These are phyloP conservation scores for Xerus rutilus DNA, from an alignment of 2,797 vertebrate species.

Conservation along the genomic window DNA sequence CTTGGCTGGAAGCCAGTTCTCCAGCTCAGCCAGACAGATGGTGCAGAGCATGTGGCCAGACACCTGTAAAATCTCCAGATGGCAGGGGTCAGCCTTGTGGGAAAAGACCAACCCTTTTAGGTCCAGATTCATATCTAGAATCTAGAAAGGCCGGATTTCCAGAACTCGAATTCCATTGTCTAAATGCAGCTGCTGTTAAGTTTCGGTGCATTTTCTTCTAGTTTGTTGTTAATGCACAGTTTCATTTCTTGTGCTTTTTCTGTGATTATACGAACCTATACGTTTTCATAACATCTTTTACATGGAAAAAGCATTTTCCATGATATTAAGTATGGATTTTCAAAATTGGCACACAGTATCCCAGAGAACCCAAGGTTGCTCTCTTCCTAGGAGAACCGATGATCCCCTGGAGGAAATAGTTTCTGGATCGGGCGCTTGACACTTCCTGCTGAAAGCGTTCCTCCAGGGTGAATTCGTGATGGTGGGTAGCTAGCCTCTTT, in stretches of 20 bases:
- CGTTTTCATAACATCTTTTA: background rate
- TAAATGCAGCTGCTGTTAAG: background rate
- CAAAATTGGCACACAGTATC: background rate
- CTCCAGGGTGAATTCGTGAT: slow-evolving; percentile 1
- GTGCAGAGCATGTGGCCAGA: background rate
- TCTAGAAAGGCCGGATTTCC: slow-evolving; percentile 37
- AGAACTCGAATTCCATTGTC: slow-evolving; percentile 10
- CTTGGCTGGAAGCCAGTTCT: background rate
- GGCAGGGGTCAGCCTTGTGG: background rate
- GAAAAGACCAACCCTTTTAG: background rate
- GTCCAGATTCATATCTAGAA: background rate
- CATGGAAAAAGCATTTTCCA: background rate
- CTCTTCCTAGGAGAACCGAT: background rate
- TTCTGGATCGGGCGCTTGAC: background rate
- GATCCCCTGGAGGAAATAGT: background rate
- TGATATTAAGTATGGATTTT: background rate
- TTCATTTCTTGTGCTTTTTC: slow-evolving; percentile 6
- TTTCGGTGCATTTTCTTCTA: background rate
- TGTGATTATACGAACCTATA: background rate
- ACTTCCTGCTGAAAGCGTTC: background rate
- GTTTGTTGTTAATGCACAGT: background rate
- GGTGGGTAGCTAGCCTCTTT: background rate
- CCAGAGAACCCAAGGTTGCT: background rate
- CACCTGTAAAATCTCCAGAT: background rate
- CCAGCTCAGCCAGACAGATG: background rate